Conservation (phyloP, 2,113 vertebrate genomes). For the Malurus alboscapulatus region DNA sequence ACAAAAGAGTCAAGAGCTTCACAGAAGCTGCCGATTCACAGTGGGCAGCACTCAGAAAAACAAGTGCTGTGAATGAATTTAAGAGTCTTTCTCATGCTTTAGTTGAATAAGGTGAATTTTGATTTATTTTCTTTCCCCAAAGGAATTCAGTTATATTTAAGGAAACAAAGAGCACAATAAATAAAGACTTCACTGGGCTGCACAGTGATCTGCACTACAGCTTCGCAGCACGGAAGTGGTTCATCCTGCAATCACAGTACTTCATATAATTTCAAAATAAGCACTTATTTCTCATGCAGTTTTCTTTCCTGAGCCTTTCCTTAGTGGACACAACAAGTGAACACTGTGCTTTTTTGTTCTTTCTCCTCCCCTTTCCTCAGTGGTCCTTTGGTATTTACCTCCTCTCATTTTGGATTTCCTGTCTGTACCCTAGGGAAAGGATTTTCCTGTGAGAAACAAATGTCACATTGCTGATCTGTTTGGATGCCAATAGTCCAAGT, state of each 20-base stretch:
- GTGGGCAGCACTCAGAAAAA: not conserved
- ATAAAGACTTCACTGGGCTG: not conserved
- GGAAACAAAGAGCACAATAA: not conserved
- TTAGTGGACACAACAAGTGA: not conserved
- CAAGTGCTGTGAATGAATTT: not conserved
- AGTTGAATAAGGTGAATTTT: not conserved
- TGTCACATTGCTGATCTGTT: conserved; percentile 6
- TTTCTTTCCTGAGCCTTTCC: conserved; percentile 2
- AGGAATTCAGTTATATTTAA: not conserved
- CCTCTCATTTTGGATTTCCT: conserved; percentile 60
- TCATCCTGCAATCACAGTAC: not conserved
- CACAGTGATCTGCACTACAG: not conserved
- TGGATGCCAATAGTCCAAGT: not conserved
- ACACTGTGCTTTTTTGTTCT: not conserved
- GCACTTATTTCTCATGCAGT: not conserved
- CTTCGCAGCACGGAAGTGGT: not conserved
- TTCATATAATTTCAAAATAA: not conserved
- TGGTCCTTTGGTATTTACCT: conserved; percentile 49
- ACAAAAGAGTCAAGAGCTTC: not conserved
- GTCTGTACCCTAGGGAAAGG: conserved; percentile 37
- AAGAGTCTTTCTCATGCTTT: not conserved
- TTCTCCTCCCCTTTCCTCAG: conserved; percentile 39
- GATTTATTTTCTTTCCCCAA: not conserved
- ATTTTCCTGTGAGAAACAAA: conserved; percentile 63
- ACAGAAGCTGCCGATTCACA: not conserved